Conservation (phyloP, 2,888 invertebrate species). For the Himalopsyche tibetana region DNA sequence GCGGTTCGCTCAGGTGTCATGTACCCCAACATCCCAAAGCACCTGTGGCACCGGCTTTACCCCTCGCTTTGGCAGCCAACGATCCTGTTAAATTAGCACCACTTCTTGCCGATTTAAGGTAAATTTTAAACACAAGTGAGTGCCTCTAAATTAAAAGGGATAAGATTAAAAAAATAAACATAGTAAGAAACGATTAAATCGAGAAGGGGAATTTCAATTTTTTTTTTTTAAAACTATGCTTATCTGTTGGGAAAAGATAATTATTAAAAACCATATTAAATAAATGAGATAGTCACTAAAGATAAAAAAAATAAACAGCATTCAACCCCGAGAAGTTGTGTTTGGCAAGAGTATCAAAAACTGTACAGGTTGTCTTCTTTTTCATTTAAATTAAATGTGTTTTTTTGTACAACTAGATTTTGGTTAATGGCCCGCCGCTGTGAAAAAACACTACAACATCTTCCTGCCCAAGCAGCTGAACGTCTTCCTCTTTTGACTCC, state of each 20-base stretch:
- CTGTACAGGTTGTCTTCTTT: neutral
- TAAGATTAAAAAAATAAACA: too few relatives aligned
- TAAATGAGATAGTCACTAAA: too few relatives aligned
- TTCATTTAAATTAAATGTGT: neutral
- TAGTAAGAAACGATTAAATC: too few relatives aligned
- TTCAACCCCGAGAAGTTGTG: neutral
- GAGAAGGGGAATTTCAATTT: too few relatives aligned
- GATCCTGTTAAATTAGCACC: slow-evolving; percentile 69
- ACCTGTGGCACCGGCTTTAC: slow-evolving; percentile 86
- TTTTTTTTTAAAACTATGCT: too few relatives aligned
- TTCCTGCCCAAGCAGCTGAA: slow-evolving; percentile 92
- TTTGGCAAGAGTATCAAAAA: too few relatives aligned
- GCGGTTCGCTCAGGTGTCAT: slow-evolving; percentile 93
- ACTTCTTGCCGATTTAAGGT: slow-evolving; percentile 77
- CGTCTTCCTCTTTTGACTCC: slow-evolving; percentile 89
- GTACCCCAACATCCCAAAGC: slow-evolving; percentile 93
- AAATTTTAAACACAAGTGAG: neutral
- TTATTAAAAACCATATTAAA: too few relatives aligned
- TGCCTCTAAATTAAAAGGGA: too few relatives aligned
- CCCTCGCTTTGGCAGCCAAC: slow-evolving; percentile 80
- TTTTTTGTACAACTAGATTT: slow-evolving; percentile 75
- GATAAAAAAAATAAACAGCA: neutral
- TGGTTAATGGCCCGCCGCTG: slow-evolving; percentile 95
- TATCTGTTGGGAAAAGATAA: too few relatives aligned
- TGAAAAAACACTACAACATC: slow-evolving; percentile 95